Evolutionary conservation across 2,113 vertebrate species (phyloP).

Genomic region (Mola mola): DNA sequence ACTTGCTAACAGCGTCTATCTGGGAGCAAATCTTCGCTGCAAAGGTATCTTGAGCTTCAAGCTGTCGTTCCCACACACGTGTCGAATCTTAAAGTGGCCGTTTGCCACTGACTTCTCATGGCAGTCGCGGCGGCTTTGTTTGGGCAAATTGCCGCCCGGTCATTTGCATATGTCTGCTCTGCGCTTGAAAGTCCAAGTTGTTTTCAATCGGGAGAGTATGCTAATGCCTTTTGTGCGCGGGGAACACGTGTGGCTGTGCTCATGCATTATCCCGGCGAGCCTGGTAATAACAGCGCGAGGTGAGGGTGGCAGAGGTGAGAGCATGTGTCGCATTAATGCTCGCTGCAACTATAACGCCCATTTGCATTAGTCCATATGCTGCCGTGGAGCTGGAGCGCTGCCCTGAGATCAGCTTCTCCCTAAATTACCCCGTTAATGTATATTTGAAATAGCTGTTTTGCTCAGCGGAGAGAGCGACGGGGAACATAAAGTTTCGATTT

Average conservation of each 20-base stretch:
- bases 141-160: constrained; percentile 67
- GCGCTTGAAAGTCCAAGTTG: constrained; percentile 68
- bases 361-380: constrained; percentile 51
- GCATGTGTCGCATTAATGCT: constrained; percentile 57
- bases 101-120: constrained; percentile 28
- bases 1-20: too few species aligned
- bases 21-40: too few species aligned
- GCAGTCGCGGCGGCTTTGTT: constrained; percentile 65
- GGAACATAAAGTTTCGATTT: constrained; percentile 18
- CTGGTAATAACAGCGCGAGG: constrained; percentile 58
- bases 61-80: too few species aligned
- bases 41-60: too few species aligned
- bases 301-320: constrained; percentile 63
- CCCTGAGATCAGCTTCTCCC: constrained; percentile 19
- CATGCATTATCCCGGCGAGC: not conserved
- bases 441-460: constrained; percentile 8
- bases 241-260: constrained; percentile 18
- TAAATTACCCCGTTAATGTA: not conserved
- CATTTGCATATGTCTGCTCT: constrained; percentile 73
- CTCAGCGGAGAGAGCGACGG: too few species aligned
- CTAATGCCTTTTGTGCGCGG: constrained; percentile 51
- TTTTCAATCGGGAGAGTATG: constrained; percentile 69
- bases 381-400: constrained; percentile 22
- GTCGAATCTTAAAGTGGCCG: too few species aligned
- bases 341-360: constrained; percentile 44